phyloP scores from a whole-genome alignment of 2,888 invertebrate species.

The Ormyrus thymus region DNA sequence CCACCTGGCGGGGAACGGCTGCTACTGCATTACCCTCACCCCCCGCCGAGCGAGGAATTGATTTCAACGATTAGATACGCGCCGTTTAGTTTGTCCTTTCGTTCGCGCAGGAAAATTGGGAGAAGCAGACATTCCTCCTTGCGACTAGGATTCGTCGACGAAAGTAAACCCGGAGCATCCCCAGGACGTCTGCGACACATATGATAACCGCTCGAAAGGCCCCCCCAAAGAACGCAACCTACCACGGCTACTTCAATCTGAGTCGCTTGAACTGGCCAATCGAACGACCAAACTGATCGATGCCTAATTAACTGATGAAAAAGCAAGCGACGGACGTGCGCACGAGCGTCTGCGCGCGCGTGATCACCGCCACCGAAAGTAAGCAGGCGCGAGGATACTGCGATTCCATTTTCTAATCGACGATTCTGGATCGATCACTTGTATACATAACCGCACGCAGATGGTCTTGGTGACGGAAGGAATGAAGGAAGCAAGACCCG shows the following conservation, averaged over 20 bases:
- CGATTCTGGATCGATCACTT: conserved; percentile 21
- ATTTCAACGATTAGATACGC: not conserved
- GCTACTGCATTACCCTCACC: too few relatives aligned
- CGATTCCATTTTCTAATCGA: conserved; percentile 29
- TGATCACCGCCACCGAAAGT: not conserved
- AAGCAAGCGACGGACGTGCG: not conserved
- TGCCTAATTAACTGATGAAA: conserved; percentile 39
- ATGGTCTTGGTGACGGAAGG: not conserved
- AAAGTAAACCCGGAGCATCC: conserved; percentile 15
- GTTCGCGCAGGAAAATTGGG: too few relatives aligned
- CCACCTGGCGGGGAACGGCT: not conserved
- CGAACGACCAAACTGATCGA: conserved; percentile 38
- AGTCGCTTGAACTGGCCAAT: conserved; percentile 33
- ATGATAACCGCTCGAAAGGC: conserved; percentile 49
- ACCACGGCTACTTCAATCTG: not conserved
- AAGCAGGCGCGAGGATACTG: not conserved
- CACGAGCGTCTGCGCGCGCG: not conserved
- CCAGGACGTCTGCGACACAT: conserved; percentile 32
- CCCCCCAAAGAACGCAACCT: not conserved
- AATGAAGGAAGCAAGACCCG: not conserved
- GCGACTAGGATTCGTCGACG: not conserved
- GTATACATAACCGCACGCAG: conserved; percentile 48
- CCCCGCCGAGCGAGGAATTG: conserved; percentile 1
- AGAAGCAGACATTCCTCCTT: too few relatives aligned
- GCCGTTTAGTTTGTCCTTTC: too few relatives aligned